Base-by-base conservation (phyloP, 2,888 invertebrate species). In the Amphipyra tragopoginis region DNA sequence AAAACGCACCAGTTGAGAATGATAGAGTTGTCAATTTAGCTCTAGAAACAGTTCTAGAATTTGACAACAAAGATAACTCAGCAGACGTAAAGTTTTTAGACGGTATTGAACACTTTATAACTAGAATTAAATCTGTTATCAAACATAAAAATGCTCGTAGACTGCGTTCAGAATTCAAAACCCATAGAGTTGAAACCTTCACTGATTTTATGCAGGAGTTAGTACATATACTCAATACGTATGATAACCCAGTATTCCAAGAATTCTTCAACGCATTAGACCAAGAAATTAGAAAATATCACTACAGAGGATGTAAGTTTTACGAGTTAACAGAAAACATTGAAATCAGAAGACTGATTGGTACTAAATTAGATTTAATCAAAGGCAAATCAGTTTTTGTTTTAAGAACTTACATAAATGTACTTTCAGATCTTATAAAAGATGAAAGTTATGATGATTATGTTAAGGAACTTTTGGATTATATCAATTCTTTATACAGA, bases 1-100 rank as follows among this genome's bases (percentile, higher is more conserved):
- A 26, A 3, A 36, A 14, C 4, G 34, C 40, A 36, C 8, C 10
- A 13, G 1, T 10, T 7, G 42, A 33, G 0, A 42, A 42, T 5
- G 10, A 59, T 2, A 82, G 81, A 65, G 84, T 83, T 14, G 82
- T 92, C 0, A 90, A 90, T 13, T 11, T 91, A 11, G 87, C 85
- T 0, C 42, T 92, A 0, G 88, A 92, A 66, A 92, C 92, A 0
- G 82, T 90, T 0, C 52, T 91, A 0, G 84, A 88, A 47, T 90
- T 92, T 15, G 77, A 87, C 34, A 69, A 82, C 0, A 79, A 81
- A 9, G 77, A 85, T 10, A 76, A 79, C 0, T 54, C 74, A 0
- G 66, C 70, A 0, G 89, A 90, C 33, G 0, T 88, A 0, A 70
- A 76, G 0, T 70, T 90, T 3, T 73, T 91, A 5, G 76, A 84